Conservation (phyloP, 2,113 vertebrate genomes). For the Colaptes auratus region DNA sequence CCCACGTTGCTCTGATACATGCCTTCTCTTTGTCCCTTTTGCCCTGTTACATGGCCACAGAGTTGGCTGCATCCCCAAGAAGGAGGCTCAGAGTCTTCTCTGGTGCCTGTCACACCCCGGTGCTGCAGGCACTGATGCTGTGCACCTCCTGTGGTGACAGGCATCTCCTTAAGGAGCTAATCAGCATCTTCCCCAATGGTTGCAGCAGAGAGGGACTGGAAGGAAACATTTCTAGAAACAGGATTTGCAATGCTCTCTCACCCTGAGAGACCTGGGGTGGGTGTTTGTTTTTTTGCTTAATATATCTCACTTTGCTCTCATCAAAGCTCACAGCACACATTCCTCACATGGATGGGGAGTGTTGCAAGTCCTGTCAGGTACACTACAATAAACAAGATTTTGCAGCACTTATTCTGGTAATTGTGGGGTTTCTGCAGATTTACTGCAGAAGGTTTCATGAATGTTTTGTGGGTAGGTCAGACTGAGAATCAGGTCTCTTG, state of each 20-base stretch:
- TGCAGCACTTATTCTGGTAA: neutral
- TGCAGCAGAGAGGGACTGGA: rapidly evolving
- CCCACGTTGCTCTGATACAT: rapidly evolving
- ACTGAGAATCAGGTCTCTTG: neutral
- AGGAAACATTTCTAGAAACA: neutral
- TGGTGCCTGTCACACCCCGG: rapidly evolving
- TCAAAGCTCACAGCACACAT: rapidly evolving
- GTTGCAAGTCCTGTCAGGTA: neutral
- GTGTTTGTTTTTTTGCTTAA: neutral
- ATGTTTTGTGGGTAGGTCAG: neutral
- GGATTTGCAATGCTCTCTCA: neutral
- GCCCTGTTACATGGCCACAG: rapidly evolving
- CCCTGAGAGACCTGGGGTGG: too few relatives aligned
- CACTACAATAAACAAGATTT: neutral
- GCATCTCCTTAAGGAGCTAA: rapidly evolving
- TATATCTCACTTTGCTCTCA: rapidly evolving
- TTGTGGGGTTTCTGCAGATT: neutral
- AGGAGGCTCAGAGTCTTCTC: rapidly evolving
- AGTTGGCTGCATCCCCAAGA: rapidly evolving
- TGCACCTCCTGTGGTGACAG: rapidly evolving
- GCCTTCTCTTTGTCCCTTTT: rapidly evolving
- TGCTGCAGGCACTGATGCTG: rapidly evolving
- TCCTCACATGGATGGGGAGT: rapidly evolving
- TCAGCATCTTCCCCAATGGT: neutral
- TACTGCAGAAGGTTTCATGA: rapidly evolving